Evolutionary conservation across 35 echinoderm and acorn worm genomes (phyloP).

Genomic region (Amphiura filiformis): DNA sequence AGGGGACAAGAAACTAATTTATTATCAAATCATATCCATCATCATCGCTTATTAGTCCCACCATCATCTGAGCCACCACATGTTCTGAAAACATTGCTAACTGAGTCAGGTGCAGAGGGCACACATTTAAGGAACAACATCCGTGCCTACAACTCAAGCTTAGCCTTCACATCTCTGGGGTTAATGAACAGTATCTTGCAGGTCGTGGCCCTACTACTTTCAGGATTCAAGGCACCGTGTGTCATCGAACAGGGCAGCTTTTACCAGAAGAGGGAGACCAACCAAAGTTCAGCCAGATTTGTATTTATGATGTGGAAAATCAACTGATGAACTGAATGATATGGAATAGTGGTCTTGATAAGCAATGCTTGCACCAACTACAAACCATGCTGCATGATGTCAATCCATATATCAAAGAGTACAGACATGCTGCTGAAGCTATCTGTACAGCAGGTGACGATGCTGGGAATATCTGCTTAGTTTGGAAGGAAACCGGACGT

Average conservation of each 20-base stretch:
- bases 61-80: too few species aligned
- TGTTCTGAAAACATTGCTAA: too few species aligned
- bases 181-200: background rate
- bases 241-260: background rate
- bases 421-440: conserved; percentile 19
- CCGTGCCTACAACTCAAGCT: background rate
- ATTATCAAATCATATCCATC: too few species aligned
- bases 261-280: background rate
- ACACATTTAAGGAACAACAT: too few species aligned
- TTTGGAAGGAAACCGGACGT: background rate
- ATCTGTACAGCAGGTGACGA: too few species aligned
- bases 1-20: too few species aligned
- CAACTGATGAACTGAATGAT: background rate
- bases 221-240: conserved; percentile 10
- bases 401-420: conserved; percentile 8
- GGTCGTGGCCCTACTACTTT: background rate
- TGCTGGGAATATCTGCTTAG: too few species aligned
- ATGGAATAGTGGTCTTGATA: background rate
- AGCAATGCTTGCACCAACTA: background rate
- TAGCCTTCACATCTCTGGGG: background rate
- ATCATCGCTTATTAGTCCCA: too few species aligned
- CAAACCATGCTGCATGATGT: background rate
- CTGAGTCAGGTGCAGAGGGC: too few species aligned
- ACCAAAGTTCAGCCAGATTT: conserved; percentile 9
- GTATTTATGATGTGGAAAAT: conserved; percentile 15